Conservation (phyloP, 92 coral and sea anemone genomes). For the Nematostella vectensis region DNA sequence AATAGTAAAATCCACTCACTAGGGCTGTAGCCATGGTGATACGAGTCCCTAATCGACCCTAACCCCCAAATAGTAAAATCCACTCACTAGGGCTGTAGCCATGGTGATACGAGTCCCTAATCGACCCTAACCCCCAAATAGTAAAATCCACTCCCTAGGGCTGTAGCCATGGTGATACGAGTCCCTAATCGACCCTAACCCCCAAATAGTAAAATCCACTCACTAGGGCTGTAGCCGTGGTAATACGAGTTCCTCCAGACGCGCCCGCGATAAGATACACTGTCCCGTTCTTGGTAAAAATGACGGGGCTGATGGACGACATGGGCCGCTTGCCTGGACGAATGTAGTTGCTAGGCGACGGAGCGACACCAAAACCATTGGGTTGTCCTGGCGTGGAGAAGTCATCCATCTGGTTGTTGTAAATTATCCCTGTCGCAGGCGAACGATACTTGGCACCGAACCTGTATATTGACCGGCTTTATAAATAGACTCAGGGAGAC, state of each 20-base stretch:
- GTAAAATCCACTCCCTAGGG: too few species aligned
- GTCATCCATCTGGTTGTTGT: slow-evolving; percentile 95
- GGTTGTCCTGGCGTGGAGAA: slow-evolving; percentile 84
- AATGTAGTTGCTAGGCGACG: slow-evolving; percentile 84
- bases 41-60: too few species aligned
- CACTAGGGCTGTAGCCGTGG: slow-evolving; percentile 87
- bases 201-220: too few species aligned
- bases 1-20: too few species aligned
- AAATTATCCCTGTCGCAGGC: slow-evolving; percentile 74
- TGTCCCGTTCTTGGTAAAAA: slow-evolving; percentile 47
- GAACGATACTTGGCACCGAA: slow-evolving; percentile 92
- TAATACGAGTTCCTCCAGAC: slow-evolving; percentile 86
- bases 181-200: too few species aligned
- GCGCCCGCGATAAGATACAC: slow-evolving; percentile 89
- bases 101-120: too few species aligned
- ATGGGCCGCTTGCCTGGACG: slow-evolving; percentile 84
- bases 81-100: too few species aligned
- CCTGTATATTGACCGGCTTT: slow-evolving; percentile 22
- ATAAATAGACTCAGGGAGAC: too few species aligned
- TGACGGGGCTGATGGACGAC: slow-evolving; percentile 87
- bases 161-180: too few species aligned
- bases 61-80: too few species aligned
- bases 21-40: too few species aligned
- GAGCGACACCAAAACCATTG: slow-evolving; percentile 59
- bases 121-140: too few species aligned